phyloP scores from a whole-genome alignment of 30 jellyfish, hydroid and myxozoan genomes.

The Turritopsis rubra region DNA sequence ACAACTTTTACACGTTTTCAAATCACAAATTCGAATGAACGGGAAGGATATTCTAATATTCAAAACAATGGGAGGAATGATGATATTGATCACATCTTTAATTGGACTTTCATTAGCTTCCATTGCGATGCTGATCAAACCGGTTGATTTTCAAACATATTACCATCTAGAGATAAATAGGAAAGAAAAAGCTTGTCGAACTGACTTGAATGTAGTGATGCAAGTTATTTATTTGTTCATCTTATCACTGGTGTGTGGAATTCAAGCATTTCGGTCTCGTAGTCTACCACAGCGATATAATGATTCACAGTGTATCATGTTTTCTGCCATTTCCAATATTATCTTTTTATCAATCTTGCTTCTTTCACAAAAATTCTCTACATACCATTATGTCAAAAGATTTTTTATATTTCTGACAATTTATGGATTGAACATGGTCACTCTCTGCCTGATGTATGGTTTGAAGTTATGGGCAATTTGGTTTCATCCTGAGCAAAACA shows the following conservation, averaged over 20 bases:
- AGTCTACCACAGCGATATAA: background rate
- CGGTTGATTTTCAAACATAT: background rate
- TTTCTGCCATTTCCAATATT: background rate
- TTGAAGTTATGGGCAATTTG: background rate
- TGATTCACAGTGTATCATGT: conserved; percentile 5
- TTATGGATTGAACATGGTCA: background rate
- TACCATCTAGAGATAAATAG: background rate
- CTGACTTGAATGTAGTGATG: background rate
- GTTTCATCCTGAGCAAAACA: background rate
- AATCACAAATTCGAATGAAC: conserved; percentile 1
- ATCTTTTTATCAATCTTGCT: background rate
- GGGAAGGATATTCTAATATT: background rate
- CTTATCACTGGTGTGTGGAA: background rate
- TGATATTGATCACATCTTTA: background rate
- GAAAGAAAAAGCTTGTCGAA: conserved; percentile 7
- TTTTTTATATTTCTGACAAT: background rate
- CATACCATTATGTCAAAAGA: background rate
- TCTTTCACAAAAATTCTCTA: background rate
- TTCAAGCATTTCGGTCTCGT: conserved; percentile 5
- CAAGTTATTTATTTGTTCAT: background rate
- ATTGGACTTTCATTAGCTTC: background rate
- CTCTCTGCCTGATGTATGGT: background rate
- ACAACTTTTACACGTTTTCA: background rate
- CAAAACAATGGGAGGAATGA: background rate
- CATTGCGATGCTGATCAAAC: background rate